phyloP scores from a whole-genome alignment of 2,113 vertebrate genomes.

The Tachysurus vachellii region DNA sequence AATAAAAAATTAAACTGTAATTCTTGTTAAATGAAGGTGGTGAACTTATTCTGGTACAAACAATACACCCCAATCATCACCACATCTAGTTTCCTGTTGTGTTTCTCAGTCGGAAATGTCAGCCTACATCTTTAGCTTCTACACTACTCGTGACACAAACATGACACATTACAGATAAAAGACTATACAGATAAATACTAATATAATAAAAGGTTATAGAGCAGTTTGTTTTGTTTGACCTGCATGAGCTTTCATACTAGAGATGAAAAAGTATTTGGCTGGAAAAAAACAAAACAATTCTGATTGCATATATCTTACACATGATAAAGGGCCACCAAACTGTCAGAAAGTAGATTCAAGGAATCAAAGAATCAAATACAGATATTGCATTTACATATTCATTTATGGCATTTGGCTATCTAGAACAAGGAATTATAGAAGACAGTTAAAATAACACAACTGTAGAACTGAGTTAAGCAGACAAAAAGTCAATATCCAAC shows the following conservation, averaged over 20 bases:
- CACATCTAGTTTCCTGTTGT: constrained; percentile 47
- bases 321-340: neutral
- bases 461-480: too few species aligned
- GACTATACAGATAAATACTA: neutral
- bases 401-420: too few species aligned
- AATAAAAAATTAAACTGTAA: neutral
- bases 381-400: neutral
- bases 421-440: too few species aligned
- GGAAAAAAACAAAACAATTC: neutral
- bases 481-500: too few species aligned
- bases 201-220: neutral
- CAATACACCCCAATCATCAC: constrained; percentile 26
- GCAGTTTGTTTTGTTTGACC: neutral
- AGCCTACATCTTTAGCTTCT: constrained; percentile 36
- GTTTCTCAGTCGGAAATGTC: constrained; percentile 43
- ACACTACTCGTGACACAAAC: neutral
- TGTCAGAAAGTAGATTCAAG: neutral
- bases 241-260: neutral
- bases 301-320: neutral
- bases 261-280: neutral
- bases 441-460: too few species aligned
- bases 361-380: neutral
- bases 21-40: neutral
- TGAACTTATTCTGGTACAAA: neutral
- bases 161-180: neutral